Evolutionary conservation across 2,888 invertebrate species (phyloP).

Genomic region (Polyommatus iphigenia): DNA sequence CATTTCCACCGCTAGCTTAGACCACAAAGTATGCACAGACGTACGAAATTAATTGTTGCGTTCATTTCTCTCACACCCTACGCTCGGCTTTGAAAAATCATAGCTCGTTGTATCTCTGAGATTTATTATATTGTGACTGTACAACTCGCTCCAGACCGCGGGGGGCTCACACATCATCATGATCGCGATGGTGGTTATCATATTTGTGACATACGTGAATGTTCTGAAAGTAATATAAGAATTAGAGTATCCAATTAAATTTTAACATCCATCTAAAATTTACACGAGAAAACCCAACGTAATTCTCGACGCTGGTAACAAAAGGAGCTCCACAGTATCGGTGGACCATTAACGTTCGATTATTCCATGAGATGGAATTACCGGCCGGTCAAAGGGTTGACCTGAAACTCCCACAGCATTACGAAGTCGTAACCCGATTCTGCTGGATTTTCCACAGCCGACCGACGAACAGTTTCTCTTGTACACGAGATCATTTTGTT

Average conservation of each 20-base stretch:
- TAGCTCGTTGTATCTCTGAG: slow-evolving; percentile 59
- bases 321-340: slow-evolving; percentile 27
- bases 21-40: slow-evolving; percentile 47
- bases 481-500: not conserved
- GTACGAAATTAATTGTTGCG: slow-evolving; percentile 73
- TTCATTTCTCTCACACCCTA: slow-evolving; percentile 67
- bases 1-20: slow-evolving; percentile 34
- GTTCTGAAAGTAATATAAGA: not conserved
- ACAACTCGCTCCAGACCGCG: slow-evolving; percentile 3
- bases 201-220: not conserved
- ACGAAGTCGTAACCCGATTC: slow-evolving; percentile 19
- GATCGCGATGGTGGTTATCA: not conserved
- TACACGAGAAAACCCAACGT: not conserved
- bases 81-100: slow-evolving; percentile 73
- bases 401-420: slow-evolving; percentile 3
- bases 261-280: not conserved
- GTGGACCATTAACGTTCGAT: slow-evolving; percentile 27
- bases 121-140: slow-evolving; percentile 49
- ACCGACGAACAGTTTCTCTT: not conserved
- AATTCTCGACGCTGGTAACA: not conserved
- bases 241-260: not conserved
- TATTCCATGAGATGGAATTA: slow-evolving; percentile 28
- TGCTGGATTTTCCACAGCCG: not conserved
- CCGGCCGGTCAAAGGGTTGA: slow-evolving; percentile 27
- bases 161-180: slow-evolving; percentile 14